A percentile compares a stretch with the other conserved stretches of the same genome.
phyloP scores from a whole-genome alignment of 2,888 invertebrate species.

The Homarus gammarus region DNA sequence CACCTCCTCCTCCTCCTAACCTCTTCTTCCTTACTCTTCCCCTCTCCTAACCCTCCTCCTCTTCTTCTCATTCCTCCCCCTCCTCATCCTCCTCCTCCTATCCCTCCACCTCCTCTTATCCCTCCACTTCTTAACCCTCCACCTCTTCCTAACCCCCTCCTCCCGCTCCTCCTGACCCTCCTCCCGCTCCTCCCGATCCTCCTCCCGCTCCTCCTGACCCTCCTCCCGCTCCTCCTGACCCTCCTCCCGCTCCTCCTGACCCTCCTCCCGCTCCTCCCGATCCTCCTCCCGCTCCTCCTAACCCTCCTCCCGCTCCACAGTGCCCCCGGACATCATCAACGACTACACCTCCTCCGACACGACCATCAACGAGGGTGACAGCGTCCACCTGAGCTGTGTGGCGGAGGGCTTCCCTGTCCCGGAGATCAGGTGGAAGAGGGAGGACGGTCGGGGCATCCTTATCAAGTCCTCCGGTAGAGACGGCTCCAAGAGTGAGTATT shows the following conservation, averaged over 20 bases:
- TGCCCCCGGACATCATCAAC: conserved; percentile 92
- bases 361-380: conserved; percentile 91
- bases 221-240: conserved; percentile 1
- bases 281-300: not conserved
- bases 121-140: not conserved
- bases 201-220: not conserved
- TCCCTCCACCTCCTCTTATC: not conserved
- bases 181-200: not conserved
- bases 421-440: conserved; percentile 92
- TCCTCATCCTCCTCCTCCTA: not conserved
- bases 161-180: conserved; percentile 3
- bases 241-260: not conserved
- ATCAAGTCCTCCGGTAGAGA: conserved; percentile 65
- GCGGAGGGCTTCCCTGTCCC: conserved; percentile 93
- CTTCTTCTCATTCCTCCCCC: not conserved
- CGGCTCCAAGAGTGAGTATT: conserved; percentile 46
- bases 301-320: conserved; percentile 78
- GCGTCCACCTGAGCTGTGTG: conserved; percentile 91
- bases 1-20: no score
- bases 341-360: conserved; percentile 94
- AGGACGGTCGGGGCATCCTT: conserved; percentile 85
- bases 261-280: not conserved
- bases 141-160: conserved; percentile 1
- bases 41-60: no score
- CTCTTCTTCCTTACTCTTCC: no score